These are phyloP conservation scores for Albula glossodonta DNA, from an alignment of 2,113 vertebrate genomes.

Conservation along the genomic window DNA sequence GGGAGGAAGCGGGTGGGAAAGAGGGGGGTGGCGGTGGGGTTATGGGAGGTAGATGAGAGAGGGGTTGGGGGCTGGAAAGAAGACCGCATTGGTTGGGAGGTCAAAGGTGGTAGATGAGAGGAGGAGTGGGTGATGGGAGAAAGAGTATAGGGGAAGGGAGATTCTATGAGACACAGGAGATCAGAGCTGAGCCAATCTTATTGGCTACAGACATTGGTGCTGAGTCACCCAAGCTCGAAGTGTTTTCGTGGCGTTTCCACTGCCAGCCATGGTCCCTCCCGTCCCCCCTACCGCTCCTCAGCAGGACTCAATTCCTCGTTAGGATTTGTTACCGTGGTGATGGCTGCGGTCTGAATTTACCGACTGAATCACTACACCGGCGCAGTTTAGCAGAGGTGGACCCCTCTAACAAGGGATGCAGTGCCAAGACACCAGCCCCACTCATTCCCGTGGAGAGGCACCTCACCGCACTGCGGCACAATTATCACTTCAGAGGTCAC, in stretches of 20 bases:
- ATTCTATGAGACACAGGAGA: conserved; percentile 23
- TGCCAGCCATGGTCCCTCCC: conserved; percentile 3
- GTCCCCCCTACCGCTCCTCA: neutral
- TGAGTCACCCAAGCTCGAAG: conserved; percentile 16
- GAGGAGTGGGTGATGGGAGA: conserved; percentile 11
- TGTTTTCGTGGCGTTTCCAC: conserved; percentile 11
- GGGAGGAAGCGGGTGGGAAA: neutral
- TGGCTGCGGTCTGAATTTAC: conserved; percentile 41
- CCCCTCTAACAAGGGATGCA: neutral
- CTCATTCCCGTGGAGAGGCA: neutral
- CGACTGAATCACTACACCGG: neutral
- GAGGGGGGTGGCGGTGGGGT: neutral
- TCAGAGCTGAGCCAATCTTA: neutral
- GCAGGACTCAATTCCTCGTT: conserved; percentile 30
- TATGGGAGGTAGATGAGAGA: conserved; percentile 17
- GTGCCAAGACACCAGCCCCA: neutral
- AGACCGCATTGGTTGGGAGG: conserved; percentile 24
- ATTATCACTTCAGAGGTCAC: neutral
- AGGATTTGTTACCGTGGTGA: conserved; percentile 37
- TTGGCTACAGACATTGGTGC: conserved; percentile 4
- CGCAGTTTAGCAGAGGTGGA: conserved; percentile 11
- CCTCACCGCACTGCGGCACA: neutral
- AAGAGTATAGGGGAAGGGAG: conserved; percentile 21
- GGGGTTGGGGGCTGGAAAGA: conserved; percentile 24
- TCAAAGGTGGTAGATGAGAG: conserved; percentile 9